A percentile compares a stretch with the other conserved stretches of the same genome.
These are phyloP conservation scores for Pseudococcus longispinus DNA, from an alignment of 2,888 invertebrate genomes.

Conservation along the genomic window DNA sequence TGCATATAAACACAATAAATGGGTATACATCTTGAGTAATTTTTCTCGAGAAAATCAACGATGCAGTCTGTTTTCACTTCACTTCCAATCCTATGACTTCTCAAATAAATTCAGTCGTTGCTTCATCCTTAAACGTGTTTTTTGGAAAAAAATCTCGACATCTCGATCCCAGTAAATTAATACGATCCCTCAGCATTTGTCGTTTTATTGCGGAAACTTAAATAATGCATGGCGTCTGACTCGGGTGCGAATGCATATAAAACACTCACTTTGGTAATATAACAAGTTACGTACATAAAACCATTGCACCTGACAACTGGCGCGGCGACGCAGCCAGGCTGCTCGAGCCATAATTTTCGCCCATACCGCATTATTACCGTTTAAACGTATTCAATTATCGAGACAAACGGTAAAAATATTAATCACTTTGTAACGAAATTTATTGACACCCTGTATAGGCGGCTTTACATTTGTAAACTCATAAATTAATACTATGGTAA, in stretches of 20 bases:
- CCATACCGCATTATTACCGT: conserved; percentile 19
- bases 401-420: conserved; percentile 16
- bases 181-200: neutral
- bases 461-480: conserved; percentile 41
- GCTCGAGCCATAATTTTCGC: conserved; percentile 5
- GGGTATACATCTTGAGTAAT: too few species aligned
- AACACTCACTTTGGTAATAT: neutral
- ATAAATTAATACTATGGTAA: conserved; percentile 47
- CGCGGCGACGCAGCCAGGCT: neutral
- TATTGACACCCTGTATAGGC: conserved; percentile 40
- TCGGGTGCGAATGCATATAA: neutral
- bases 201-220: neutral
- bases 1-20: too few species aligned
- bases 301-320: conserved; percentile 1
- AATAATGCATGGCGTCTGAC: neutral
- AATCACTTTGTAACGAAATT: conserved; percentile 28
- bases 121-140: too few species aligned
- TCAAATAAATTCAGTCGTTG: too few species aligned
- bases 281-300: neutral
- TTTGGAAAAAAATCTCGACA: too few species aligned
- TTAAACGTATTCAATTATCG: conserved; percentile 41
- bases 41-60: too few species aligned
- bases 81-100: too few species aligned
- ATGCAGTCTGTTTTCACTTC: too few species aligned
- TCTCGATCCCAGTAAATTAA: too few species aligned